Evolutionary conservation across 2,797 vertebrate genomes (phyloP).

Genomic region (Anabacerthia variegaticeps): DNA sequence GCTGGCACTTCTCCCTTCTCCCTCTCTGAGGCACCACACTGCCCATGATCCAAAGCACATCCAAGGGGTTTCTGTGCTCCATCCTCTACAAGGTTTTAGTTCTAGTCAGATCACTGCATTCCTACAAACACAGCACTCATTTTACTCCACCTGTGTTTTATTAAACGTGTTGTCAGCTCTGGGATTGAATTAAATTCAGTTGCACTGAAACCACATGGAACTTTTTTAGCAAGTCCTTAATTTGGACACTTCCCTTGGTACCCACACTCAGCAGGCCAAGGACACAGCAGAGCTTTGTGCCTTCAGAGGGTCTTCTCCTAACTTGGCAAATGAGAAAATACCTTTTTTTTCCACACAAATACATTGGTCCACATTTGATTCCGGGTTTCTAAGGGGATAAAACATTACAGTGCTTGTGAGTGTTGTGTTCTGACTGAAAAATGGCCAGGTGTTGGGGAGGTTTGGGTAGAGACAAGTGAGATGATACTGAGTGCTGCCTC

Average conservation of each 20-base stretch:
- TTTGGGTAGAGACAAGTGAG: background rate
- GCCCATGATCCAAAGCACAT: background rate
- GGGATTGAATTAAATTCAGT: background rate
- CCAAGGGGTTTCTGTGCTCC: background rate
- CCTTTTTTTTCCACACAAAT: background rate
- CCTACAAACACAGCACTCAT: background rate
- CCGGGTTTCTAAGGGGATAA: background rate
- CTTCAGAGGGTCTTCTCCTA: background rate
- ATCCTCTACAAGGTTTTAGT: background rate
- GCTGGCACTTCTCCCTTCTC: background rate
- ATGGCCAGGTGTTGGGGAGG: background rate
- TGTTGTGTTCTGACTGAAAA: background rate
- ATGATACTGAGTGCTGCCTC: background rate
- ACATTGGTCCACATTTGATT: background rate
- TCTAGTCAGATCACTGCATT: background rate
- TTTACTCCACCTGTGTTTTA: background rate
- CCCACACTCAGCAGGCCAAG: background rate
- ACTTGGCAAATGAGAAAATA: accelerated
- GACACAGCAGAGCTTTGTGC: background rate
- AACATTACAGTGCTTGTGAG: background rate
- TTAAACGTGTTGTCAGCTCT: background rate
- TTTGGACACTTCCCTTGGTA: background rate
- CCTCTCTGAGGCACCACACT: background rate
- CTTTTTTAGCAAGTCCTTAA: background rate
- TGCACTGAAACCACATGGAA: background rate